Percentiles rank a stretch among this genome's conserved stretches.
These are phyloP conservation scores for Ips nitidus DNA, from an alignment of 1,140 invertebrate species.

Conservation along the genomic window DNA sequence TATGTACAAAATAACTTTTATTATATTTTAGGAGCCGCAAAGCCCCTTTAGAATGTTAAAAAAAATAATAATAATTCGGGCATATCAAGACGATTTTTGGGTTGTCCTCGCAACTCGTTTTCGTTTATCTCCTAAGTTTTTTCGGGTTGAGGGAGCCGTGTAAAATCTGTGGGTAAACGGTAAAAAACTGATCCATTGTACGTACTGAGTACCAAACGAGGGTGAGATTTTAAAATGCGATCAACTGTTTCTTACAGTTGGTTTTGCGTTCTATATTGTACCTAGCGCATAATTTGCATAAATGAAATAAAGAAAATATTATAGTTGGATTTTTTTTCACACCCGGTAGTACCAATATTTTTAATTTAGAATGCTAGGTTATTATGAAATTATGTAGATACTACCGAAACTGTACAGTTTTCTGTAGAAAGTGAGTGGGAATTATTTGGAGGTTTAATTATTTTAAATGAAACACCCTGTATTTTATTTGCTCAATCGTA, in stretches of 20 bases:
- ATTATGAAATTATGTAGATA: neutral
- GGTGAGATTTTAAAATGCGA: slow-evolving; percentile 45
- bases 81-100: neutral
- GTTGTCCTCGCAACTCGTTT: neutral
- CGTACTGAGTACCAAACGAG: slow-evolving; percentile 51
- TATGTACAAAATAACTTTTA: neutral
- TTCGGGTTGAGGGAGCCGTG: neutral
- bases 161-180: slow-evolving; percentile 46
- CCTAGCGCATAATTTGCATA: slow-evolving; percentile 54
- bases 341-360: neutral
- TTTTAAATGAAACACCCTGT: slow-evolving; percentile 31
- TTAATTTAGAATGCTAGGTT: neutral
- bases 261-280: slow-evolving; percentile 52
- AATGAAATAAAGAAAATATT: slow-evolving; percentile 49
- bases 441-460: slow-evolving; percentile 24
- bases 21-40: too few relatives aligned
- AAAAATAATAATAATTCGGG: neutral
- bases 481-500: too few relatives aligned
- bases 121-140: neutral
- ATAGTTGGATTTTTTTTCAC: neutral
- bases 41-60: neutral
- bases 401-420: neutral
- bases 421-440: neutral
- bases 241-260: slow-evolving; percentile 40
- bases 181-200: slow-evolving; percentile 51